phyloP scores from a whole-genome alignment of 2,113 vertebrate genomes.

The Paedocypris sp. region DNA sequence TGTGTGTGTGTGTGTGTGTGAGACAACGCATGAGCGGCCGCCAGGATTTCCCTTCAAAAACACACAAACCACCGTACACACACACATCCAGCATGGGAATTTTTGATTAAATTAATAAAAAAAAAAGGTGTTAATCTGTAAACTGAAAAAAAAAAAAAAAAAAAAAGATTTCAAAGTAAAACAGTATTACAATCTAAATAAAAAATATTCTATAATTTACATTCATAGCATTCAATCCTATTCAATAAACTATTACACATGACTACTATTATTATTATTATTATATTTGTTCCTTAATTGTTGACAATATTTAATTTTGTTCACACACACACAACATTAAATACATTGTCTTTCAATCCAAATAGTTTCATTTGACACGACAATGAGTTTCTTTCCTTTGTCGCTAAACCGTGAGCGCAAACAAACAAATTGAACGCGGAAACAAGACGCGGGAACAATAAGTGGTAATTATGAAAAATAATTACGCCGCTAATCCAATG shows the following conservation, averaged over 20 bases:
- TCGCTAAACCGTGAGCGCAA: conserved; percentile 47
- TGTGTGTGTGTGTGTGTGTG: background rate
- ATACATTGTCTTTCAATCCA: conserved; percentile 48
- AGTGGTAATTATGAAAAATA: conserved; percentile 45
- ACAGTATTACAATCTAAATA: background rate
- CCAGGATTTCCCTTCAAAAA: too few species aligned
- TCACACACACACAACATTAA: conserved; percentile 29
- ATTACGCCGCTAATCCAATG: conserved; percentile 47
- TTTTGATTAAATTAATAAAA: too few species aligned
- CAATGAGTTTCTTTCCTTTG: conserved; percentile 40
- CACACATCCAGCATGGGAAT: too few species aligned
- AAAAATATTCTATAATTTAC: background rate
- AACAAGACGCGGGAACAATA: conserved; percentile 51
- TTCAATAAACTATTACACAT: too few species aligned
- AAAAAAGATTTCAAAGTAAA: background rate
- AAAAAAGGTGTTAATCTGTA: too few species aligned
- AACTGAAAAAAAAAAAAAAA: background rate
- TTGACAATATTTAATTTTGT: background rate
- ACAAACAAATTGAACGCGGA: conserved; percentile 55
- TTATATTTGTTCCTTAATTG: too few species aligned
- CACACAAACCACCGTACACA: too few species aligned
- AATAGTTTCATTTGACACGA: conserved; percentile 45
- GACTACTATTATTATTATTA: too few species aligned
- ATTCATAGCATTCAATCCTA: background rate
- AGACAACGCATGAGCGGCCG: too few species aligned